Evolutionary conservation across 2,797 vertebrate species (phyloP).

Genomic region (Trachops cirrhosus): DNA sequence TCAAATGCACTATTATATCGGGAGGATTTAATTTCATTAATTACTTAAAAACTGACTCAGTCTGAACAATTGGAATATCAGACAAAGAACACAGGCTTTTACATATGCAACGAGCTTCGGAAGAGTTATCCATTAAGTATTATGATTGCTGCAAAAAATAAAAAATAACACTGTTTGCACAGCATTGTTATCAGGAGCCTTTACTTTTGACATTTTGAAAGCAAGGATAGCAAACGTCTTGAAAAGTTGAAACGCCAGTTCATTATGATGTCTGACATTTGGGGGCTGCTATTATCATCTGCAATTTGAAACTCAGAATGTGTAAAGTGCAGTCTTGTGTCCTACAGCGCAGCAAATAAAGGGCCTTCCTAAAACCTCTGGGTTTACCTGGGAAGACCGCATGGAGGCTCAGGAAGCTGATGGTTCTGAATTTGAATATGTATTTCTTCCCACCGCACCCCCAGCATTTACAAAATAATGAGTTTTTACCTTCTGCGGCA

Average conservation of each 20-base stretch:
- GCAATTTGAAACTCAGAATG: conserved; percentile 64
- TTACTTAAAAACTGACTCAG: conserved; percentile 33
- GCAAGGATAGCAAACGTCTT: conserved; percentile 33
- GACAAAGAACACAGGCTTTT: not conserved
- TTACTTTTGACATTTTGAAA: conserved; percentile 67
- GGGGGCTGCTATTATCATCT: conserved; percentile 55
- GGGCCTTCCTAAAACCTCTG: not conserved
- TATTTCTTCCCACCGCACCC: not conserved
- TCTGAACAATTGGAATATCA: conserved; percentile 32
- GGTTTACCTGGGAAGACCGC: not conserved
- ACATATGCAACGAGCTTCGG: conserved; percentile 6
- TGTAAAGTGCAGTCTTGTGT: not conserved
- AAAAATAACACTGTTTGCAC: conserved; percentile 38
- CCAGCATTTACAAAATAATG: not conserved
- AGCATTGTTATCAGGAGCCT: conserved; percentile 65
- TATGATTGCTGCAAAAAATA: conserved; percentile 34
- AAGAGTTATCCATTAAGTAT: conserved; percentile 35
- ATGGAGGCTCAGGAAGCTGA: not conserved
- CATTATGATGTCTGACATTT: conserved; percentile 72
- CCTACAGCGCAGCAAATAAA: conserved; percentile 23
- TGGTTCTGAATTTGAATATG: conserved; percentile 10
- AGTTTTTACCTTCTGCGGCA: not conserved
- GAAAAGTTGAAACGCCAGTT: conserved; percentile 72
- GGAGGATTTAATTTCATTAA: not conserved
- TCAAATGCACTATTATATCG: conserved; percentile 5